phyloP scores from a whole-genome alignment of 2,113 vertebrate genomes.

The Corythornis madagascariensis region DNA sequence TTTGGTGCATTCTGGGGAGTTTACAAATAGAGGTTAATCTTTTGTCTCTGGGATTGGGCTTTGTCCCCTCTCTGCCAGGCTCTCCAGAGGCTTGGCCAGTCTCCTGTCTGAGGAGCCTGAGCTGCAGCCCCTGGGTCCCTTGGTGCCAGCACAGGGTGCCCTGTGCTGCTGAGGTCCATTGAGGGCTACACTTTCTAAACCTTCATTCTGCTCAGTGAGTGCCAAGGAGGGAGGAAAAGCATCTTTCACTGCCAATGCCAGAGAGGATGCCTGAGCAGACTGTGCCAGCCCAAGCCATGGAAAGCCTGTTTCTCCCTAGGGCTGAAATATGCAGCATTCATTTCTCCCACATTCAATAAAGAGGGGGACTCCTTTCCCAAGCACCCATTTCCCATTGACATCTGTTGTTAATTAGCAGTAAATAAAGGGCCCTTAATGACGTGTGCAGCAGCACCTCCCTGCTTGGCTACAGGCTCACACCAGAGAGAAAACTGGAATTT shows the following conservation, averaged over 20 bases:
- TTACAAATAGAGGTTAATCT: background rate
- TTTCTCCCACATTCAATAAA: background rate
- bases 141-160: background rate
- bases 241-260: no score
- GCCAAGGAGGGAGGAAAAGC: background rate
- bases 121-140: background rate
- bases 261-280: background rate
- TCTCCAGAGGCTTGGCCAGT: background rate
- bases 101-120: background rate
- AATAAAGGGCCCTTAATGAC: background rate
- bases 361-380: background rate
- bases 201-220: background rate
- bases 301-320: background rate
- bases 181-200: background rate
- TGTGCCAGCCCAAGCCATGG: accelerated
- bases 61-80: background rate
- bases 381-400: background rate
- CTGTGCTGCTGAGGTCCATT: no score
- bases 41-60: background rate
- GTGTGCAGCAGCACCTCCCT: background rate
- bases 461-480: background rate
- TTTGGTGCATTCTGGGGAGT: background rate
- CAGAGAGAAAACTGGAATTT: constrained; percentile 2
- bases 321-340: background rate
- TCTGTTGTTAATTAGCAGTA: background rate